Evolutionary conservation across 1,140 invertebrate genomes (phyloP), one percentile per base, ranked within the genome.

Genomic region (Drosophila baimaii): DNA sequence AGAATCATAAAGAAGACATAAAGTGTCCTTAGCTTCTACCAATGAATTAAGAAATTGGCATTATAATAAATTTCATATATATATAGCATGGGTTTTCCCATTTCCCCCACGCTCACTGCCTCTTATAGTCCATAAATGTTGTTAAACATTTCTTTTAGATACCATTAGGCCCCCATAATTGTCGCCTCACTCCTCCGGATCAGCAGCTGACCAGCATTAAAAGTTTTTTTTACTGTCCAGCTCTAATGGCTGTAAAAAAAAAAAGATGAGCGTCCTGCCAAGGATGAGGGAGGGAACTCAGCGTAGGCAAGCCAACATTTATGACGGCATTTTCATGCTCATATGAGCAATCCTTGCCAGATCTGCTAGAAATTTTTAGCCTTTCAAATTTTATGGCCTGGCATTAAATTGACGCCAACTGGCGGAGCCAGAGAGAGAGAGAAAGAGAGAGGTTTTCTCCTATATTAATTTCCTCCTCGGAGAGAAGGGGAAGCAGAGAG

Each of bases 381-480:
- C 71, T 77, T 77, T 70, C 54, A 81, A 86, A 62, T 80, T 79
- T 73, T 70, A 86, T 83, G 71, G 31, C 63, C 51, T 46, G 23
- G 6, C 63, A 83, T 82, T 70, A 88, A 86, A 84, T 77, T 71
- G 76, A 35, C 68, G 58, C 44, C 73, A 69, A 65, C 61, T 57
- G 64, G 52, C 37, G 35, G 23, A 39, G 54, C 31, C 49, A 54
- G 44, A 10, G 27, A 17, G 12, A 25, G 25, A n/a, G n/a, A n/a
- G 12, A 39, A 43, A 13, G 57, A 58, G 55, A 37, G 43, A 68
- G 49, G 29, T 19, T 52, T 33, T 13, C 29, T n/a, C 49, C 29
- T 33, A 49, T 66, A 76, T 81, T 81, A 72, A 81, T 76, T 80
- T 64, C 17, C 44, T 17, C 7, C 17, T 17, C 15, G 44, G n/a